Percentiles rank a stretch among this genome's conserved stretches.
Conservation (phyloP, 2,113 vertebrate species). For the Varanus salvator region DNA sequence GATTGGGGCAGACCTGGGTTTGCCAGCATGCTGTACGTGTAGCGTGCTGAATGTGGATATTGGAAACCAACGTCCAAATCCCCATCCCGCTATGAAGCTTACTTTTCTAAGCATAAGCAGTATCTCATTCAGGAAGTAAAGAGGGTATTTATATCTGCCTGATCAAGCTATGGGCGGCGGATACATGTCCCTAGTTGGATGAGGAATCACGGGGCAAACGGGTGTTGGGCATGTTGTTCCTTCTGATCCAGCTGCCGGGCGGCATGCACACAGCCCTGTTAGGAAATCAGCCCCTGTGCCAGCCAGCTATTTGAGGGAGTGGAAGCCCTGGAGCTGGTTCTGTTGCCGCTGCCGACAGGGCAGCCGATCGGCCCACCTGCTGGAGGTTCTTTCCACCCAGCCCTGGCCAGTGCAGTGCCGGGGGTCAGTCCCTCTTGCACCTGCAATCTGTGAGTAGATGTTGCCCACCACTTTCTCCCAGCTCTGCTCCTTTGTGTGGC, state of each 20-base stretch:
- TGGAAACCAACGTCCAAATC: not conserved
- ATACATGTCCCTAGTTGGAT: not conserved
- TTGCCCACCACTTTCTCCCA: not conserved
- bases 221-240: not conserved
- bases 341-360: not conserved
- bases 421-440: not conserved
- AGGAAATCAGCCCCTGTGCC: not conserved
- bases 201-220: not conserved
- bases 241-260: not conserved
- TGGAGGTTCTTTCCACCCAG: not conserved
- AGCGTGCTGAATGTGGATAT: not conserved
- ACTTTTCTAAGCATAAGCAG: slow-evolving; percentile 1
- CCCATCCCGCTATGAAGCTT: not conserved
- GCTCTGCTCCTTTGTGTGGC: not conserved
- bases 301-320: not conserved
- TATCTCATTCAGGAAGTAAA: slow-evolving; percentile 10
- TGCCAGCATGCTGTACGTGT: not conserved
- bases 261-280: not conserved
- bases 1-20: not conserved
- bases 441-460: not conserved
- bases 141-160: slow-evolving; percentile 21
- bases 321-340: slow-evolving; percentile 3
- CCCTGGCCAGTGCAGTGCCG: not conserved
- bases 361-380: not conserved
- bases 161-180: not conserved